Base-by-base conservation (phyloP, 2,113 vertebrate genomes). In the Poeciliopsis turrubarensis region DNA sequence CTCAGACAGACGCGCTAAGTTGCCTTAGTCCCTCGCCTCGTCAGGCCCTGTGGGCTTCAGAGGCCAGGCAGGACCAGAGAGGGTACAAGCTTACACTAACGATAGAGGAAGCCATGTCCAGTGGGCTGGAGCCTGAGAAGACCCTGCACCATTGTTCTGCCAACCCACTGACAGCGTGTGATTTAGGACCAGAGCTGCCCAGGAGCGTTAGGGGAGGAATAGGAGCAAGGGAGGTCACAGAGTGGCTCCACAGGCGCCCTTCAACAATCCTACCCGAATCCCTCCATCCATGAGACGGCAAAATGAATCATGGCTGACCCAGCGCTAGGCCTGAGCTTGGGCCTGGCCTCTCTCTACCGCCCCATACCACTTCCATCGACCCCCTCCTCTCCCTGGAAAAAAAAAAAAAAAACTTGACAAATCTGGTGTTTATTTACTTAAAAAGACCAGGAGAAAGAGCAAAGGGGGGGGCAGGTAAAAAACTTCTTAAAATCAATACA, bases 351-450 rank as follows among this genome's bases (percentile, higher is more conserved):
- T 90, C 85, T 77, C 74, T 77, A 79, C 75, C 81, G 70, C 70
- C 68, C 61, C 68, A 69, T 41, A 57, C 73, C 72, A 68, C 68
- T 70, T 80, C 70, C 62, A 81, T 84, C 80, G 9, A 88, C 77
- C 70, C 84, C 73, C 80, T 82, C 85, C 57, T 81, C 82, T 87
- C 85, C 75, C 90, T 83, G 84, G 82, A 88, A 83, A 29, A 29
- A 87, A 91, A 92, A 82, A 81, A 88, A 83, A 29, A 29, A 87
- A 91, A 92, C 87, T 92, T 94, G 94, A 95, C 92, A 95, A 94
- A 95, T 95, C 90, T 92, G 90, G 87, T 95, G 92, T 95, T 95
- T 95, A 94, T 95, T 95, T 95, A 94, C 94, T 92, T 89, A 80
- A 89, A 92, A 92, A 92, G 86, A 87, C 87, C 86, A 67, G 80